Percentiles rank a stretch among this genome's conserved stretches.
Conservation (phyloP, 2,888 invertebrate genomes). For the Hartigia nigra region DNA sequence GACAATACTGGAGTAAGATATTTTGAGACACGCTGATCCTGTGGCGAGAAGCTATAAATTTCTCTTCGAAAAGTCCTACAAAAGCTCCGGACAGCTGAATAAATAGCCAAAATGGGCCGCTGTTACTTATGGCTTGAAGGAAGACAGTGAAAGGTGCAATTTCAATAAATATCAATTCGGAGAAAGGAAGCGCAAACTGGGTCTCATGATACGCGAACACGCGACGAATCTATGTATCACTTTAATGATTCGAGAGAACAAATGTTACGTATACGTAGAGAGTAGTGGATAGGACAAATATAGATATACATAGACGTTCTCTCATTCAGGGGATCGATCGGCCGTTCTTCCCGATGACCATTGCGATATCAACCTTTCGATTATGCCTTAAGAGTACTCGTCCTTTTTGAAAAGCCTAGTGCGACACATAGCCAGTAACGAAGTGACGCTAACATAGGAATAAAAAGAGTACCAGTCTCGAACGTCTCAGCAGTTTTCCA, state of each 20-base stretch:
- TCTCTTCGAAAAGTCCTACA: background rate
- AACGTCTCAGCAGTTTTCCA: background rate
- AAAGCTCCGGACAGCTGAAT: conserved; percentile 32
- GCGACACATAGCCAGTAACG: background rate
- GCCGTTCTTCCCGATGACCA: background rate
- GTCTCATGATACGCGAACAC: conserved; percentile 34
- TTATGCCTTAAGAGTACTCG: background rate
- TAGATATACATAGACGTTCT: background rate
- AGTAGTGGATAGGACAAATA: background rate
- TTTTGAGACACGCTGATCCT: background rate
- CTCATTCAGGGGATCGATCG: background rate
- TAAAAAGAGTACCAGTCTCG: background rate
- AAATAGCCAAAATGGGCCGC: conserved; percentile 39
- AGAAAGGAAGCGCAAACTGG: conserved; percentile 31
- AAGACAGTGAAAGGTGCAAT: conserved; percentile 33
- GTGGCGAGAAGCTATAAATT: background rate
- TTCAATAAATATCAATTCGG: conserved; percentile 44
- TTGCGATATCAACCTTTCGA: background rate
- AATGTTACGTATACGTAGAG: background rate
- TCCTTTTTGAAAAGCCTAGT: background rate
- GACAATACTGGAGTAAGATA: background rate
- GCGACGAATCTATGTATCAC: conserved; percentile 38
- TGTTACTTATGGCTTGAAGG: conserved; percentile 14
- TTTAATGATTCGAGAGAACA: background rate
- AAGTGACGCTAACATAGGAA: background rate